Evolutionary conservation across 2,888 invertebrate species (phyloP), one percentile per base, ranked within the genome.

Genomic region (Chymomyza caudatula): DNA sequence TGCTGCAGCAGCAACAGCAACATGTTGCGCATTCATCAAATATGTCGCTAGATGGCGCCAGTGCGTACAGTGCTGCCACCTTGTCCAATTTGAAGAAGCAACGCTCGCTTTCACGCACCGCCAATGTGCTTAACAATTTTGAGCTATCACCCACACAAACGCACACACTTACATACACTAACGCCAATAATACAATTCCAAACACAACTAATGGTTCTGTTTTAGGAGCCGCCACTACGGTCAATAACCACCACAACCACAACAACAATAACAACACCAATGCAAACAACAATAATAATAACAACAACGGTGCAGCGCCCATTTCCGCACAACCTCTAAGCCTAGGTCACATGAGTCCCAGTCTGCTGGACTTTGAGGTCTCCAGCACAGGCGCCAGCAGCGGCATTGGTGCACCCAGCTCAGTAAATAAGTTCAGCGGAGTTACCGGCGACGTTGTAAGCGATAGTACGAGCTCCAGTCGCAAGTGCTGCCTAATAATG

Each of bases 81-180:
- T 92, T 98, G 81, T 95, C 97, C 60, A 97, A 98, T 91, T 92
- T 98, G 90, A 98, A 98, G 92, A 97, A 97, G 90, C 97, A 97
- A 89, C 93, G 98, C 73, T 94, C 96, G 71, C 95, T 96, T 86
- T 96, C 95, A 81, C 92, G 96, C 81, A 92, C 91, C 81, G 80
- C 86, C 23, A 91, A 90, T 85, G 91, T 90, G 63, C 84, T 80
- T 66, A 80, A 75, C 56, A 80, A 86, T 80, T 86, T 80, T 25
- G 80, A 80, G 62, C 60, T 80, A 19, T 77, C 80, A 69, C 73
- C 78, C 23, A 53, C 72, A 54, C 51, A 51, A 51, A 51, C 51
- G 8, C 71, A n/a, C 64, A 70, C 90, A 43, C 37, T 8, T 8
- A 47, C 47, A 17, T 19, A 47, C 47, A 37, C 29, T 11, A 37